A percentile compares a stretch with the other conserved stretches of the same genome.
phyloP scores from a whole-genome alignment of 2,888 invertebrate species.

The Xestia sexstrigata region DNA sequence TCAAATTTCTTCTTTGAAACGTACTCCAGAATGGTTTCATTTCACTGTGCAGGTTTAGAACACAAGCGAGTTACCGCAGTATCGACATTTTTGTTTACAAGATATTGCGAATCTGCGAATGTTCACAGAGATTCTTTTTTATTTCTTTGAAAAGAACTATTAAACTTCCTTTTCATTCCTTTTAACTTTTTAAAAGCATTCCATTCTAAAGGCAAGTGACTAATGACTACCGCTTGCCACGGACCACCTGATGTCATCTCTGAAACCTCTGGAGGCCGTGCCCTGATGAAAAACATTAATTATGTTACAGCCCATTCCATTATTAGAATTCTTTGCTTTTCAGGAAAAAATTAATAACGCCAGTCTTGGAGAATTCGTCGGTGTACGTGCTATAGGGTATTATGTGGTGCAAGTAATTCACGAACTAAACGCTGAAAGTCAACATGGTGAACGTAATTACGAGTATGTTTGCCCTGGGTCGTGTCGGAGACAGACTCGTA shows the following conservation, averaged over 20 bases:
- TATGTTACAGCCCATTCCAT: conserved; percentile 34
- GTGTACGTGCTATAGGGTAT: background rate
- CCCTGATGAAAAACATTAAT: conserved; percentile 41
- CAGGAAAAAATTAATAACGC: conserved; percentile 36
- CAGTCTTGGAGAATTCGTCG: conserved; percentile 2
- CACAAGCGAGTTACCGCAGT: conserved; percentile 24
- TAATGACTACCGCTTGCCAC: conserved; percentile 37
- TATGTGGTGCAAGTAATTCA: conserved; percentile 68
- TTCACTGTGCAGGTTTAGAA: conserved; percentile 40
- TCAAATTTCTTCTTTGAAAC: conserved; percentile 64
- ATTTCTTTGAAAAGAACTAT: conserved; percentile 22
- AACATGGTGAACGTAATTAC: conserved; percentile 74
- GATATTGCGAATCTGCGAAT: conserved; percentile 28
- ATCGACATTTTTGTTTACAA: conserved; percentile 49
- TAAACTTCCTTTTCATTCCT: conserved; percentile 11
- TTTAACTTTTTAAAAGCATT: conserved; percentile 31
- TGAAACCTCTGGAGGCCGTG: conserved; percentile 18
- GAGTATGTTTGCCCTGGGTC: conserved; percentile 73
- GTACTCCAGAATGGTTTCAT: conserved; percentile 52
- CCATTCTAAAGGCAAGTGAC: conserved; percentile 18
- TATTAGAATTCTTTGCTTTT: conserved; percentile 36
- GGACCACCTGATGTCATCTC: conserved; percentile 31
- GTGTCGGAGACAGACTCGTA: conserved; percentile 70
- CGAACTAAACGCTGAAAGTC: conserved; percentile 70
- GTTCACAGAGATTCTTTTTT: conserved; percentile 1